Base-by-base conservation (phyloP, 2,797 vertebrate species). In the Hydrophis major region DNA sequence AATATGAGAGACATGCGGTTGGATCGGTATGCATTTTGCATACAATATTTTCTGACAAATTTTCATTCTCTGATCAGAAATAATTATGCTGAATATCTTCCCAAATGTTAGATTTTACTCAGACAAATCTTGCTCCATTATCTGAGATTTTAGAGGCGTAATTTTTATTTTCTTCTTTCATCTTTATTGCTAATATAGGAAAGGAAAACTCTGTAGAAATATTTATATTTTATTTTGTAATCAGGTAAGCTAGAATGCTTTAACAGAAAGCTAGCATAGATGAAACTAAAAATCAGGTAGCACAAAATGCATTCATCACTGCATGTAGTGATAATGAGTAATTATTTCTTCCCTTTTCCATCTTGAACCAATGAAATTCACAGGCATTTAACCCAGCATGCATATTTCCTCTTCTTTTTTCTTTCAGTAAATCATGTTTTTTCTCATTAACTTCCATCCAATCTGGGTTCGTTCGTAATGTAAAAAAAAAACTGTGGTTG, bases 401-500 rank as follows among this genome's bases (percentile, higher is more conserved):
- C 93, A 4, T 11, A n/a, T 87, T 47, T 74, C 42, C 42, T 74
- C 13, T 2, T 69, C n/a, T 22, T 47, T 37, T 74, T 78, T 50
- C 22, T 78, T 60, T 57, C 16, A 16, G 0, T n/a, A 12, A 47
- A 16, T 61, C 90, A 25, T 61, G 1, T 2, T 55, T 93, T 53
- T 10, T 0, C 0, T 60, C 16, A 1, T 25, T 60, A 53, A 53
- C 32, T 59, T 92, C 91, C 47, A 0, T 7, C 88, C 28, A n/a
- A 83, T 89, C 66, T 37, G 56, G 56, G 11, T 4, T 13, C n/a
- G 14, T 4, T 13, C 25, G 53, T 42, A 89, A 0, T 53, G 50
- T 53, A 53, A 55, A 55, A 8, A 63, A 4, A 7, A 59, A 55
- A 74, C 42, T 53, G 6, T 2, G 37, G 60, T 66, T 22, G 53